Conservation (phyloP, 2,797 vertebrate genomes). For the Todus mexicanus region DNA sequence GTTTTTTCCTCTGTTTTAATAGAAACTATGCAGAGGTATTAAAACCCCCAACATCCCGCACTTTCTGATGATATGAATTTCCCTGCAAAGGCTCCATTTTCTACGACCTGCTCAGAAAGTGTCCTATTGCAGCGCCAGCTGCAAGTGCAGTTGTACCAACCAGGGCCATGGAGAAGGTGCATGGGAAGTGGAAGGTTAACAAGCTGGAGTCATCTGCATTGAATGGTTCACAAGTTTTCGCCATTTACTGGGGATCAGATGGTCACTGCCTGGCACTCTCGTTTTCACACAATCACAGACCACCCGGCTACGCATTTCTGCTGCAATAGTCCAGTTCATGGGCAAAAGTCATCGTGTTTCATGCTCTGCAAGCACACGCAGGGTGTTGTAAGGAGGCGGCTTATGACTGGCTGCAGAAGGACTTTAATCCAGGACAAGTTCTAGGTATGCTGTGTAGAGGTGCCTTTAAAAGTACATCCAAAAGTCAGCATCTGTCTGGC, state of each 20-base stretch:
- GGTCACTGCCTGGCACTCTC: neutral
- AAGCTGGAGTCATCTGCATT: neutral
- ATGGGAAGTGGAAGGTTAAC: neutral
- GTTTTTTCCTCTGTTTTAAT: neutral
- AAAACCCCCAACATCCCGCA: neutral
- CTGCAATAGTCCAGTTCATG: neutral
- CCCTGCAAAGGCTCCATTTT: neutral
- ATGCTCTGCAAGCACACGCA: fast-evolving
- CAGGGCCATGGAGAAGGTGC: neutral
- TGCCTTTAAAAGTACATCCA: neutral
- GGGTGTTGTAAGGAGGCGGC: neutral
- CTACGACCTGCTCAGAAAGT: neutral
- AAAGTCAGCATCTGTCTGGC: neutral
- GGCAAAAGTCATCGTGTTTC: neutral
- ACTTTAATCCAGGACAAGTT: neutral
- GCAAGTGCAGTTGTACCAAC: neutral
- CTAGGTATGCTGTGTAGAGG: neutral
- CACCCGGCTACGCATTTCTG: neutral
- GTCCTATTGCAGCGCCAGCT: neutral
- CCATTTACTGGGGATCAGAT: neutral
- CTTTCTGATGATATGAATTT: neutral
- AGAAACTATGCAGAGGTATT: neutral
- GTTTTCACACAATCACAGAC: neutral
- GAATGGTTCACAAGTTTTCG: neutral
- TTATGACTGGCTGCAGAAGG: neutral